Evolutionary conservation across 1,140 invertebrate species (phyloP), one percentile per base, ranked within the genome.

Genomic region (Saccostrea echinata): DNA sequence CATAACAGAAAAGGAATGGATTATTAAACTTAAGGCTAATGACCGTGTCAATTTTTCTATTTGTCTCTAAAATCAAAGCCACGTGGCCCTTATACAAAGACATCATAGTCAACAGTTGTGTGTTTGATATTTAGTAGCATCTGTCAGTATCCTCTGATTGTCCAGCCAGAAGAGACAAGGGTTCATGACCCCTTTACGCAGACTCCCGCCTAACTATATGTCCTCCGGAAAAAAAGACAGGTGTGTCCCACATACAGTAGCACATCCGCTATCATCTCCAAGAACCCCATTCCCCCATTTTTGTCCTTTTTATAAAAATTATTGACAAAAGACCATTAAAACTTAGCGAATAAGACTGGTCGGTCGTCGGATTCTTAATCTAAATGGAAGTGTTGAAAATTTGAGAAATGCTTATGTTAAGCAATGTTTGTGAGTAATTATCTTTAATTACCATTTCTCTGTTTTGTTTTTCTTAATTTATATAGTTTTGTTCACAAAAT

Each of bases 261-360:
- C 30, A 76, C 27, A 76, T 76, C 68, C 68, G 68, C 27, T 76
- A 27, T 76, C 68, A 30, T 30, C 68, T 76, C 27, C 68, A 13
- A 61, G 27, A 30, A 57, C 68, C 68, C 27, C 30, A 76, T 76
- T 30, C 16, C 30, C 18, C 27, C 16, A 76, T 76, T 76, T 76
- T 71, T 11, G 8, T 1, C 68, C 68, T 76, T 33, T 76, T 33
- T 27, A 30, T 76, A 12, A 27, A 76, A 35, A 33, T 33, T 30
- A 33, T 76, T 76, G 68, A 76, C 68, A 76, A 76, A 76, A 33
- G 27, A 76, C 68, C 68, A 76, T 76, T 61, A n/a, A 76, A 76
- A 76, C 1, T 4, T 16, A 33, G 57, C 24, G 2, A 61, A 64
- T n/a, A 1, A 30, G 27, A 13, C 68, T 35, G 27, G 27, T 21